phyloP scores from a whole-genome alignment of 2,113 vertebrate species.

The Zosterops japonicus region DNA sequence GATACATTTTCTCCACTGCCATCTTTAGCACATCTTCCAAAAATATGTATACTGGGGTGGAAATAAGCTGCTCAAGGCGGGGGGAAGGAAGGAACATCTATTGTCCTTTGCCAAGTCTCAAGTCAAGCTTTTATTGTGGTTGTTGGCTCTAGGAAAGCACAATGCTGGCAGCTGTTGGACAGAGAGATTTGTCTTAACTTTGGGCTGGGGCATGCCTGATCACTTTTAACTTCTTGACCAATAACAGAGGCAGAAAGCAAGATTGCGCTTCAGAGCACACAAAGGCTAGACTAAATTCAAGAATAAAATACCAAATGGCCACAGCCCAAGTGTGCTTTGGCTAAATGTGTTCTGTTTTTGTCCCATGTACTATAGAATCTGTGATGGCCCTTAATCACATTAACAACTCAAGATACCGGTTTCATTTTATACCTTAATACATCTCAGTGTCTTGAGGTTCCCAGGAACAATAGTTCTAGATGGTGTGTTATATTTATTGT shows the following conservation, averaged over 20 bases:
- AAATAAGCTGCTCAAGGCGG: background rate
- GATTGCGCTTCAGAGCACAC: accelerated
- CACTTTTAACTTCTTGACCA: background rate
- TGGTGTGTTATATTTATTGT: accelerated
- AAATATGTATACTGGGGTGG: background rate
- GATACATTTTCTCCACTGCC: background rate
- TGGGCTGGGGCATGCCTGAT: background rate
- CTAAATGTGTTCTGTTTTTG: background rate
- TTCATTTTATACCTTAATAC: background rate
- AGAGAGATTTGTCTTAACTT: background rate
- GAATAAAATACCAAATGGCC: background rate
- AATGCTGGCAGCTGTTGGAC: background rate
- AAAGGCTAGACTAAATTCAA: background rate
- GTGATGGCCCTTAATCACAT: background rate
- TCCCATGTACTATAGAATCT: background rate
- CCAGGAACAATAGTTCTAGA: background rate
- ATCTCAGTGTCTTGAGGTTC: background rate
- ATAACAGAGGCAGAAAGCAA: background rate
- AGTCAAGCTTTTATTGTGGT: background rate
- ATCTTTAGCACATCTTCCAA: background rate
- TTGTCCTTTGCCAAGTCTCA: background rate
- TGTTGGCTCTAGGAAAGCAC: background rate
- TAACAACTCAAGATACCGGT: background rate
- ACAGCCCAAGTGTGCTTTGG: background rate
- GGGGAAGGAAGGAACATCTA: background rate